Evolutionary conservation across 1,140 invertebrate genomes (phyloP), one percentile per base, ranked within the genome.

Genomic region (Hylaeus anthracinus): DNA sequence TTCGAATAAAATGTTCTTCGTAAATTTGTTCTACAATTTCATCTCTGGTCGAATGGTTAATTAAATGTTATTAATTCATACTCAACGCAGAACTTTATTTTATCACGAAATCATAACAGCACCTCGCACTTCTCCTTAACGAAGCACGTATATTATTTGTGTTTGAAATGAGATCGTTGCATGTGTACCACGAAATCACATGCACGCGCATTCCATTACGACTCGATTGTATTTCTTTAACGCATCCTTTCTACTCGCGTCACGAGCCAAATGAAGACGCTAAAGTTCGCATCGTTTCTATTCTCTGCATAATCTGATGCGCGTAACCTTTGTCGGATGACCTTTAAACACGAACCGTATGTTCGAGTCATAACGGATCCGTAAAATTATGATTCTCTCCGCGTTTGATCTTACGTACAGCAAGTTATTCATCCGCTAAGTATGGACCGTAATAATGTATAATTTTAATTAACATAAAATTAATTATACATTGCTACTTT

Each of bases 281-380:
- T 77, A 74, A 53, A 56, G 45, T 5, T 43, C 69, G 3, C 43
- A 26, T 14, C n/a, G n/a, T 26, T n/a, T 37, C n/a, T 45, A 67
- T 37, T 66, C 43, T 66, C 5, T n/a, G 12, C 5, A 15, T 43
- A 43, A 14, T 15, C 39, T 43, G 61, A 14, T 60, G 48, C 56
- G 51, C 53, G 15, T 61, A 43, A 70, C 69, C 43, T 65, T 66
- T 82, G 51, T 45, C 43, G 69, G 58, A 43, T 72, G 60, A 67
- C 66, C 67, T 82, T 82, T 78, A 79, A 82, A 58, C 51, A 12
- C 53, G 6, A n/a, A 66, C 8, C n/a, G 72, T 73, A 76, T 73
- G 65, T 63, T 72, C 64, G 26, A 58, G 60, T 8, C 48, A 37
- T 12, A 51, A 37, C 26, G 45, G 26, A 37, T 12, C 6, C 8